Conservation (phyloP, 2,113 vertebrate genomes). For the Tenebrosternarchus preto region DNA sequence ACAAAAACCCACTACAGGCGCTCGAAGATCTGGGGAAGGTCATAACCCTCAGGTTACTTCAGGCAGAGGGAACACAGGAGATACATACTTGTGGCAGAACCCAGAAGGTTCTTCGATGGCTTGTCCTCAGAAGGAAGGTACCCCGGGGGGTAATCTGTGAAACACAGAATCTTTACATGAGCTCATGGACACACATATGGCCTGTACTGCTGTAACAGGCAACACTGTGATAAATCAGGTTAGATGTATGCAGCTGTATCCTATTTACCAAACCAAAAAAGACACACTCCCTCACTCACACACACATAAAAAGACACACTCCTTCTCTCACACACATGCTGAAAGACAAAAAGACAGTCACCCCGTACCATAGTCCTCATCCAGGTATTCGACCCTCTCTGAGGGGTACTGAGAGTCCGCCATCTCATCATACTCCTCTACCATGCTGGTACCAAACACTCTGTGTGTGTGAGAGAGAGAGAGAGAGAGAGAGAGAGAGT, state of each 20-base stretch:
- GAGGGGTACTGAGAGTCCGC: constrained; percentile 94
- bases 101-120: constrained; percentile 92
- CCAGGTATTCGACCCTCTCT: constrained; percentile 88
- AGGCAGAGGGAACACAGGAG: neutral
- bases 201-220: neutral
- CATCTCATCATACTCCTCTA: constrained; percentile 98
- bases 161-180: constrained; percentile 46
- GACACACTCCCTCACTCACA: neutral
- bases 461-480: constrained; percentile 62
- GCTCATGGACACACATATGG: neutral
- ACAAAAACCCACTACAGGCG: no score
- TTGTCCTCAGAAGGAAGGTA: constrained; percentile 91
- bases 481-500: neutral
- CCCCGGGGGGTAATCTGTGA: constrained; percentile 88
- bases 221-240: neutral
- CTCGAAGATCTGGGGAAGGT: no score
- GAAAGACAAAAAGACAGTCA: neutral
- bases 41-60: no score
- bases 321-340: no score
- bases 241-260: neutral
- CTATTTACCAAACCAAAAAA: constrained; percentile 1
- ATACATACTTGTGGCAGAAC: constrained; percentile 94
- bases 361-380: constrained; percentile 94
- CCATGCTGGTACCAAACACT: constrained; percentile 99
- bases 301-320: neutral